phyloP scores from a whole-genome alignment of 35 echinoderm and acorn worm species.

The Apostichopus parvimensis region DNA sequence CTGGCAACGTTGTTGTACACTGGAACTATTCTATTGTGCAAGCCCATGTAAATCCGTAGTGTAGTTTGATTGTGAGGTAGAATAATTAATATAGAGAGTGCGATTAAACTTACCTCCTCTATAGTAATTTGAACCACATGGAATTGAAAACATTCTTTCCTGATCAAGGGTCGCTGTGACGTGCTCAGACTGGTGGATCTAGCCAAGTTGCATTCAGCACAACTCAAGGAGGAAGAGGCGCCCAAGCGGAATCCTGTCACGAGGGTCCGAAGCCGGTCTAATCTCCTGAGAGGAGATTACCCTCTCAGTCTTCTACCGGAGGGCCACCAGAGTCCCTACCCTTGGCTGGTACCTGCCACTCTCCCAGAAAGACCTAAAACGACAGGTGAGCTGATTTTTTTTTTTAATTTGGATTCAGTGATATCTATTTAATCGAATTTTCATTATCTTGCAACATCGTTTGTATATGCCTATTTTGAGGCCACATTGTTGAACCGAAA shows the following conservation, averaged over 20 bases:
- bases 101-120: no score
- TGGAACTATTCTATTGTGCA: no score
- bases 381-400: constrained; percentile 38
- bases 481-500: background rate
- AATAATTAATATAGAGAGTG: no score
- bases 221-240: constrained; percentile 58
- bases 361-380: constrained; percentile 72
- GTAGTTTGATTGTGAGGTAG: no score
- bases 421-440: background rate
- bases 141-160: background rate
- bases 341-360: constrained; percentile 62
- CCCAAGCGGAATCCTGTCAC: background rate
- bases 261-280: background rate
- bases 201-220: constrained; percentile 59
- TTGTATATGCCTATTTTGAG: background rate
- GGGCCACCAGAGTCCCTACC: constrained; percentile 57
- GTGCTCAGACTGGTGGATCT: constrained; percentile 92
- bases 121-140: no score
- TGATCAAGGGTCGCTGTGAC: constrained; percentile 81
- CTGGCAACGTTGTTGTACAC: no score
- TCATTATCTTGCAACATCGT: background rate
- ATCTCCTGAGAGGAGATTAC: constrained; percentile 65
- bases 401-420: background rate
- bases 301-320: constrained; percentile 64
- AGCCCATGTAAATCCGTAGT: no score